A percentile compares a stretch with the other conserved stretches of the same genome.
Evolutionary conservation across 2,113 vertebrate species (phyloP).

Genomic region (Salvator merianae): DNA sequence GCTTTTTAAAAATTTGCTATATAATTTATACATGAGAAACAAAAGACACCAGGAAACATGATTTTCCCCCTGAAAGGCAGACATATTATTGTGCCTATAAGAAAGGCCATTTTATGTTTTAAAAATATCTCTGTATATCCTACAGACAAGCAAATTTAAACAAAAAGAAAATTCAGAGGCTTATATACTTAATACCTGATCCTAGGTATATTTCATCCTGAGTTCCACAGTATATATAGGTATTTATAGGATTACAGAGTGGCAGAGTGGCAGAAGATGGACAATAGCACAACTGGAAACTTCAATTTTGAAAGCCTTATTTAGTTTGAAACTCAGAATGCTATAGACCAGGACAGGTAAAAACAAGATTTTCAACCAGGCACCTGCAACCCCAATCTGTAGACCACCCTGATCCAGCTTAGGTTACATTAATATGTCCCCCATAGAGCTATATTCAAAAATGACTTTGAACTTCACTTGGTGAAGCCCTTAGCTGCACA

Average conservation of each 20-base stretch:
- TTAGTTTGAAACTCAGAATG: no score
- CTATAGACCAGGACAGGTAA: no score
- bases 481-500: no score
- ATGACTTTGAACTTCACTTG: no score
- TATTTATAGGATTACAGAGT: not conserved
- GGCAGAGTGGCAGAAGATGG: no score
- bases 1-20: conserved; percentile 12
- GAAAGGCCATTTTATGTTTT: not conserved
- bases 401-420: no score
- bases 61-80: not conserved
- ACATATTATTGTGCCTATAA: not conserved
- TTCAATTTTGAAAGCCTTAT: no score
- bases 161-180: not conserved
- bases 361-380: no score
- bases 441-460: no score
- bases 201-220: not conserved
- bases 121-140: not conserved
- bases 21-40: conserved; percentile 33
- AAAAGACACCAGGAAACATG: not conserved
- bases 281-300: no score
- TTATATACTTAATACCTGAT: not conserved
- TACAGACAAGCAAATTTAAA: not conserved
- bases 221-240: not conserved
- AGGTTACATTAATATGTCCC: no score
- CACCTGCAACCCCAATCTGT: no score